Evolutionary conservation across 2,797 vertebrate genomes (phyloP), one percentile per base, ranked within the genome.

Genomic region (Sebastes hopkinsi): DNA sequence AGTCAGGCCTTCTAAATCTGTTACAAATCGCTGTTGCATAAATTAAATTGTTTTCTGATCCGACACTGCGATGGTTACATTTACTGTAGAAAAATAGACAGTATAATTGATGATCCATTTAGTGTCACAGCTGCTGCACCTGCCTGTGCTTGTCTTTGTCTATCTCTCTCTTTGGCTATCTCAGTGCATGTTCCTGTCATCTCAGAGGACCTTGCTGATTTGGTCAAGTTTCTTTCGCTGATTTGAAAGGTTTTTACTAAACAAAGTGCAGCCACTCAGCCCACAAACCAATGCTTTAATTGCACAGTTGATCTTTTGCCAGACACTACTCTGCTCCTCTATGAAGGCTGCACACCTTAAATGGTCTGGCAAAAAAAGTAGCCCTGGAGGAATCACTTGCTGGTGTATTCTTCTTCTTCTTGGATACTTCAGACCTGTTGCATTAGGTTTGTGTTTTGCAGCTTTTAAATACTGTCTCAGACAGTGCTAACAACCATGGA

Each of bases 251-350:
- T 80, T 80, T 79, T 77, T 25, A 67, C 67, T 68, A 9, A 67
- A 78, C 67, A 66, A 71, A 78, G 54, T 72, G 6, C 64, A 75
- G 60, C 66, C 73, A 23, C 56, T 75, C 69, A 38, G 59, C 59
- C 60, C 20, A 70, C 46, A 79, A 77, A 68, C 68, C n/a, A 70
- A 1, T 52, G 74, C 62, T 80, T 72, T 78, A 72, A 82, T 88
- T 83, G 78, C 60, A 71, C 61, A 74, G 67, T 74, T 85, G 78
- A 79, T 88, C 59, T 76, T 78, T 74, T 81, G 75, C 81, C 78
- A 83, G 38, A 73, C 59, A n/a, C 23, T 38, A 34, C 50, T 79
- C 54, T 74, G 8, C 38, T 65, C 65, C 1, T 67, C 1, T 5
- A 46, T 64, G 73, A 67, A 2, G 50, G 61, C 68, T 77, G 22